Evolutionary conservation across 2,797 vertebrate genomes (phyloP), one percentile per base, ranked within the genome.

Genomic region (Syngnathus acus): DNA sequence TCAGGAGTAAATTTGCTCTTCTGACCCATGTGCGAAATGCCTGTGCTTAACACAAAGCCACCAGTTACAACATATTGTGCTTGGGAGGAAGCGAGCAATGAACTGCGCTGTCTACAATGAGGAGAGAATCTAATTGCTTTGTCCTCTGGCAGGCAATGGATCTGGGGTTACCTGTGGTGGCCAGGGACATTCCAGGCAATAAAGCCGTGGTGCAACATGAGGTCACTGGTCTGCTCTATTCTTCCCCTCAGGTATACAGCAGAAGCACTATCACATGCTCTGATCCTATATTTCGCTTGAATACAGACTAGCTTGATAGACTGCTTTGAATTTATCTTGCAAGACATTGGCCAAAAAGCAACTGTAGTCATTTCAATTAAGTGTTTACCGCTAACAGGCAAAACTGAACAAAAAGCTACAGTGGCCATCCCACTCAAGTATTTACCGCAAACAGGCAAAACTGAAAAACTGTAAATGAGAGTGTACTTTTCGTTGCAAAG

Each of bases 101-200:
- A 5, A 40, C 8, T 43, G 13, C n/a, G 19, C 48, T 9, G n/a
- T 4, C 19, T 21, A 9, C 19, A 21, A 21, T 13, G n/a, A 21
- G n/a, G 1, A 21, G 3, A 23, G 9, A 53, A 53, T 68, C 62
- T 64, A 16, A 64, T 48, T 71, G n/a, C 66, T 76, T 50, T 79
- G 11, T 83, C 48, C 74, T 73, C 58, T 54, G n/a, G 54, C 69
- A 99, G 97, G 96, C 97, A 8, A 98, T 99, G 97, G 91, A 96
- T 80, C 87, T 99, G 55, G 86, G 85, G 0, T 78, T 94, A 0
- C 95, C 94, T 0, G 95, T 98, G 66, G 72, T 98, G 84, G 96
- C 93, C n/a, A 92, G 95, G 74, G 83, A 97, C 83, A 93, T 98
- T 70, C 93, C 95, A 0, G 97, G 97, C 66, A 99, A 99, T 0